Evolutionary conservation across 2,888 invertebrate species (phyloP).

Genomic region (Eulithis prunata): DNA sequence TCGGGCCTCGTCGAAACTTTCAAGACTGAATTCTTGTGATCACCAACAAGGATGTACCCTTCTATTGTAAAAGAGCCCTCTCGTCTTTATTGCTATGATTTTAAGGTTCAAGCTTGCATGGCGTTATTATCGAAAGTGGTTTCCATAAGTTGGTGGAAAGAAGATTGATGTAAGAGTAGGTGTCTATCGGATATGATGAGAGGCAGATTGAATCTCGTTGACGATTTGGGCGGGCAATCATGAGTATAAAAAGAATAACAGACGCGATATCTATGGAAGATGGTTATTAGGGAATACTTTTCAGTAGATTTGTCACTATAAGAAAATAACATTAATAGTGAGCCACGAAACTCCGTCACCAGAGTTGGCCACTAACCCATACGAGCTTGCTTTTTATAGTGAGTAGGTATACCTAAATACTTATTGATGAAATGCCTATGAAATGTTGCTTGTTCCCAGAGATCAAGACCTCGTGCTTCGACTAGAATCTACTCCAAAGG

Average conservation of each 20-base stretch:
- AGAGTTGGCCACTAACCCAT: no score
- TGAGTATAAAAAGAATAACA: constrained; percentile 54
- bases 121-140: background rate
- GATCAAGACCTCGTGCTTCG: no score
- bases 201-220: constrained; percentile 68
- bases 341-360: no score
- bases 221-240: constrained; percentile 71
- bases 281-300: background rate
- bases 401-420: no score
- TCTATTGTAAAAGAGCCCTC: constrained; percentile 8
- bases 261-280: constrained; percentile 32
- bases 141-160: constrained; percentile 44
- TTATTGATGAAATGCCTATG: no score
- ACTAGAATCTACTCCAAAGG: no score
- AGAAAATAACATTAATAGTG: no score
- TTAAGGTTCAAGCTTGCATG: background rate
- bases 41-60: constrained; percentile 41
- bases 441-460: no score
- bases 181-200: constrained; percentile 63
- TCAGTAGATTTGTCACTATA: constrained; percentile 3
- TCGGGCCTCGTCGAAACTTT: constrained; percentile 61
- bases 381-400: no score
- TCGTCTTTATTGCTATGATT: constrained; percentile 13
- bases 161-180: constrained; percentile 71
- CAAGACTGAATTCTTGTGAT: constrained; percentile 67